Base-by-base conservation (phyloP, 2,797 vertebrate species). In the Podargus strigoides region DNA sequence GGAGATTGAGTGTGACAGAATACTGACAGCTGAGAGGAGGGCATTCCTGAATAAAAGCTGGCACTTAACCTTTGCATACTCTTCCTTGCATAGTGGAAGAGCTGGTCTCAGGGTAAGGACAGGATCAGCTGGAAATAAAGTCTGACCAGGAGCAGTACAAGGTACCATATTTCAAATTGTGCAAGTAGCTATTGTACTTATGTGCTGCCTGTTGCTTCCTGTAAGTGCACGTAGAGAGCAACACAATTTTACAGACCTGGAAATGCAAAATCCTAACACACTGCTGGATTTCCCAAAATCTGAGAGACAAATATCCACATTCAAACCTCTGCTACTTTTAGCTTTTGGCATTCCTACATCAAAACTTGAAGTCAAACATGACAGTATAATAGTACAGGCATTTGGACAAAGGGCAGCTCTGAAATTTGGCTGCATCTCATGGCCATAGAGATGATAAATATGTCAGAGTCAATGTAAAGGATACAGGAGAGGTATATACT, bases 1-100 rank as follows among this genome's bases (percentile, higher is more conserved):
- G 28, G 28, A 95, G 62, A 90, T 34, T 90, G 87, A 91, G 52
- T 64, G 52, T 49, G 52, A 93, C 79, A 87, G 75, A 89, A 63
- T 12, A 68, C 6, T 0, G 0, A 70, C 87, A 96, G 85, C 91
- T 95, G 94, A 85, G 69, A 78, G 53, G 22, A 82, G 8, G 42
- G 32, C 55, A 87, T 87, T 89, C 89, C 82, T 80, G 36, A 39
- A 47, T 59, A 72, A 82, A 87, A 85, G 41, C 15, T 77, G 39
- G 10, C 28, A 22, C 59, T 89, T 87, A 91, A 83, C 47, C 20
- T 85, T 66, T 36, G 19, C 63, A 41, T 85, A 37, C 28, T 63
- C 34, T 83, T 92, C 62, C 66, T 90, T 93, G 44, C 52, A 34
- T 39, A 94, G 46, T 46, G 42, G 72, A 67, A 73, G 44, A 34